Base-by-base conservation (phyloP, 2,888 invertebrate genomes). In the Leptinotarsa rubiginosa region DNA sequence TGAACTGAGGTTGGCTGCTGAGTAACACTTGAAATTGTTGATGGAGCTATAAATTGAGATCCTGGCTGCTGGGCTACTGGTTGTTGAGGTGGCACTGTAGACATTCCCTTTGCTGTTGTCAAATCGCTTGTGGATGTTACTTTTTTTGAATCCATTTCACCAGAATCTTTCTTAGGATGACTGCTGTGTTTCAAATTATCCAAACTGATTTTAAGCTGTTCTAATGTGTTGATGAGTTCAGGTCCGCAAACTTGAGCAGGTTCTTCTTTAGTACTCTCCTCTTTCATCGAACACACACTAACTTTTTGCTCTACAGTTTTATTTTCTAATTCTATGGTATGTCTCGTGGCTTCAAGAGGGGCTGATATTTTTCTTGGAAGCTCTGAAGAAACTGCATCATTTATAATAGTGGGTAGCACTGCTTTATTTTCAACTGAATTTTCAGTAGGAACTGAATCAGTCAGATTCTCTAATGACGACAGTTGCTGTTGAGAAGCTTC, bases 181-280 rank as follows among this genome's bases (percentile, higher is more conserved):
- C 82, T 83, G 4, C 89, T 90, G 76, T 90, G 90, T 47, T 90
- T 91, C 72, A 91, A 88, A 77, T 91, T 90, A 78, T 91, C 90
- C 52, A 91, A 83, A 72, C 90, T 91, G 72, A 91, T 91, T 84
- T 91, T 91, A 3, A 91, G 83, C 78, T 91, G 90, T 77, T 91
- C 91, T 54, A 91, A 83, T 0, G 91, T 91, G 75, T 90, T 90
- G 65, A 90, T 90, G 77, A 87, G 86, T 80, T 89, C 89, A 0
- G 89, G 89, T 1, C 89, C 89, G 70, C 90, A 83, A 1, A 89
- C 89, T 72, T 79, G 75, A 16, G 87, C 86, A 16, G 84, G 78
- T 78, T 84, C 82, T n/a, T 83, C 83, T 75, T 84, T 82, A n/a
- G 70, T 78, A 13, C 74, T 79, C 64, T 83, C 84, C 65, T 84